A percentile compares a stretch with the other conserved stretches of the same genome.
These are phyloP conservation scores for Phytoseiulus persimilis DNA, from an alignment of 2,888 invertebrate genomes.

Conservation along the genomic window DNA sequence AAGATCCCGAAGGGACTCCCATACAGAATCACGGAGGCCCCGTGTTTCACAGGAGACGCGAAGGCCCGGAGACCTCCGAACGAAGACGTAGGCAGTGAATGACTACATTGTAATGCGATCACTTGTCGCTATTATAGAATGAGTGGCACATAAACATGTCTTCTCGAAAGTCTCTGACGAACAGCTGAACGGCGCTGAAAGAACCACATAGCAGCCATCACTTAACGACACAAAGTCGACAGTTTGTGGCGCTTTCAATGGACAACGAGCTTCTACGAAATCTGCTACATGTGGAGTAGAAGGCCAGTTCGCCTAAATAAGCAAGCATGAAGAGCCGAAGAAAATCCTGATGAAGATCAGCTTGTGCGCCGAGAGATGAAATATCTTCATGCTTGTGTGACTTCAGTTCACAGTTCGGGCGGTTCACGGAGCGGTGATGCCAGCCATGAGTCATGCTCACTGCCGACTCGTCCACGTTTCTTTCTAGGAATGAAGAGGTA, in stretches of 20 bases:
- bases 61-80: neutral
- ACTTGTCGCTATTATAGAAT: neutral
- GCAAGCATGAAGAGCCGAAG: neutral
- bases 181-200: neutral
- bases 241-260: neutral
- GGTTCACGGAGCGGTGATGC: neutral
- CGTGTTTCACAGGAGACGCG: neutral
- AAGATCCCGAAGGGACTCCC: neutral
- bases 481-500: neutral
- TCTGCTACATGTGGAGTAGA: neutral
- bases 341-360: neutral
- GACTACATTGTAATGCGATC: neutral
- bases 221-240: neutral
- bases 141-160: neutral
- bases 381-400: conserved; percentile 5
- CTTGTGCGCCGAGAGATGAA: neutral
- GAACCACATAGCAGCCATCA: neutral
- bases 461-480: neutral
- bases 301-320: neutral
- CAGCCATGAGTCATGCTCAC: conserved; percentile 5
- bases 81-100: neutral
- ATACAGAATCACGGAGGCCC: neutral
- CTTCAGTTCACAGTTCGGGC: neutral
- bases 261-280: neutral
- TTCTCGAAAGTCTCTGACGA: neutral